phyloP scores from a whole-genome alignment of 2,797 vertebrate species.

The Etheostoma nigrum region DNA sequence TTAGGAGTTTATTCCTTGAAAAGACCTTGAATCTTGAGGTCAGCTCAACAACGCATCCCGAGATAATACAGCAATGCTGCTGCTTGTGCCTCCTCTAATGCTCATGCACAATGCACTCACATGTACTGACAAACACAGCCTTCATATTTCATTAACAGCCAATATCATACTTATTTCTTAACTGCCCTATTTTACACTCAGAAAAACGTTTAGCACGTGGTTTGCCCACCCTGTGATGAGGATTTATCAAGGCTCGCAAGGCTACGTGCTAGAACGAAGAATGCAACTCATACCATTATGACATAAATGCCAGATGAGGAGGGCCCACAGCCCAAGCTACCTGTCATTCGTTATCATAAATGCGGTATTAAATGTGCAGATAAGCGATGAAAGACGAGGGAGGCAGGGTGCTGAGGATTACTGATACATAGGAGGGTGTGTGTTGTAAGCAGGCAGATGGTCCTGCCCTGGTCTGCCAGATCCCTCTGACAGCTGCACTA shows the following conservation, averaged over 20 bases:
- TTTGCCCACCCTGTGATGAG: constrained; percentile 63
- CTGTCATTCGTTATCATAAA: constrained; percentile 84
- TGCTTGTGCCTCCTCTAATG: constrained; percentile 12
- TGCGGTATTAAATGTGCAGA: constrained; percentile 81
- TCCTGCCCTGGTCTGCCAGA: constrained; percentile 59
- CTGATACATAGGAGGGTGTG: constrained; percentile 71
- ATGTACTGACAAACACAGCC: constrained; percentile 17
- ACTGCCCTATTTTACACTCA: constrained; percentile 45
- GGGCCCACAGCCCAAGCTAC: constrained; percentile 68
- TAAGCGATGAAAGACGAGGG: constrained; percentile 81
- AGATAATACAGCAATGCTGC: constrained; percentile 22
- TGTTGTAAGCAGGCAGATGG: constrained; percentile 76
- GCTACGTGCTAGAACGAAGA: constrained; percentile 65
- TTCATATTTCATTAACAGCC: constrained; percentile 32
- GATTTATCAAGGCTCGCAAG: constrained; percentile 64
- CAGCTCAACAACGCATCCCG: constrained; percentile 15
- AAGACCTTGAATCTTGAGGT: constrained; percentile 27
- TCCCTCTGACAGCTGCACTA: constrained; percentile 77
- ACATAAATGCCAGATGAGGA: constrained; percentile 75
- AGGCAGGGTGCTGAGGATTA: constrained; percentile 75
- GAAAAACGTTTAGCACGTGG: constrained; percentile 61
- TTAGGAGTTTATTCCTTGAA: constrained; percentile 47
- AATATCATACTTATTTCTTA: constrained; percentile 49
- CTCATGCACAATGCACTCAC: constrained; percentile 16
- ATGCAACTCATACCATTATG: constrained; percentile 76